Base-by-base conservation (phyloP, 2,888 invertebrate species). In the Tortricodes alternella region DNA sequence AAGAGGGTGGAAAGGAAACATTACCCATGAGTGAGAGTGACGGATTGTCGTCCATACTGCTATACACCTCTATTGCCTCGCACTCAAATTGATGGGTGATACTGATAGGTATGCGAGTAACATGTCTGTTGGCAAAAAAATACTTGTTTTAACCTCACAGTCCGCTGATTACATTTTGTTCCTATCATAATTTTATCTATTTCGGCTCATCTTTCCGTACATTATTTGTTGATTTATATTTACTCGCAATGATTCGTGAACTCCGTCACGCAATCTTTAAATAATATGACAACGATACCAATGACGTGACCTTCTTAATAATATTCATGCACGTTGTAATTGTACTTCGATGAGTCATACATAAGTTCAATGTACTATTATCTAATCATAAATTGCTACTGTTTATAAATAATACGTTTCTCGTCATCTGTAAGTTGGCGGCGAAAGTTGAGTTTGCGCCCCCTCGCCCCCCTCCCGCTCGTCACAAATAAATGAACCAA, bases 401-500 rank as follows among this genome's bases (percentile, higher is more conserved):
- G 56, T 59, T 51, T 46, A 50, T 55, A 53, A 53, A 56, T 56
- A 46, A 62, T 41, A 37, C 24, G 41, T 48, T 53, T 62, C 52
- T 43, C 49, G 56, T 53, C 61, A 52, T 49, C 41, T 66, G 34
- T 9, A 76, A 77, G 73, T 77, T 73, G 72, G 64, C 68, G 67
- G 73, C 70, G 76, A 82, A 82, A 83, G 80, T 85, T 78, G 75
- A 70, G 74, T 72, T 69, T 69, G 65, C 64, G 68, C 66, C 69
- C 67, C 68, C 67, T 64, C 72, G 67, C 71, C 73, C 76, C 70
- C 70, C 74, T 66, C 71, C 68, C 74, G 67, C 73, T 76, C 78
- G 78, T 82, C 82, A 81, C 83, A 85, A 86, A 87, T 85, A 86
- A 87, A 87, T 87, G 85, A 85, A 81, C 74, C 78, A 74, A 81